These are phyloP conservation scores for Rhamphomyia laevipes DNA, from an alignment of 2,888 invertebrate genomes.

Conservation along the genomic window DNA sequence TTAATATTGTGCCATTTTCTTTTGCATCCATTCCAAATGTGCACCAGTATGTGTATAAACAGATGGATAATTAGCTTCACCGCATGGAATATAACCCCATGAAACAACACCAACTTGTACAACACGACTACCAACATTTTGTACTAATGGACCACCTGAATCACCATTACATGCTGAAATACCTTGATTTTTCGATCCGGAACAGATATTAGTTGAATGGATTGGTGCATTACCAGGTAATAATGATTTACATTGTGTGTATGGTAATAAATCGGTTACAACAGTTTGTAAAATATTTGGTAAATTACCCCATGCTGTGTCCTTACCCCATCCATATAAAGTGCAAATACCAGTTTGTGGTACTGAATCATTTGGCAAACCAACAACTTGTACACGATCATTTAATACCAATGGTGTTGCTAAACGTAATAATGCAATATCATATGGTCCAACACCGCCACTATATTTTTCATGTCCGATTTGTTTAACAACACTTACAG, in stretches of 20 bases:
- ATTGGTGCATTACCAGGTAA: slow-evolving; percentile 20
- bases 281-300: slow-evolving; percentile 25
- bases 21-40: slow-evolving; percentile 27
- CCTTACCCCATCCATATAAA: slow-evolving; percentile 27
- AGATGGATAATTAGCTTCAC: slow-evolving; percentile 30
- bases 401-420: slow-evolving; percentile 23
- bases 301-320: slow-evolving; percentile 19
- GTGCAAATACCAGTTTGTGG: slow-evolving; percentile 8
- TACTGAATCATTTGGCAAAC: slow-evolving; percentile 4
- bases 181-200: slow-evolving; percentile 33
- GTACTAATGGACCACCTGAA: slow-evolving; percentile 31
- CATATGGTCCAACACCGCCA: slow-evolving; percentile 39
- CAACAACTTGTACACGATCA: slow-evolving; percentile 11
- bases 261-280: slow-evolving; percentile 13
- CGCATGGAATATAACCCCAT: slow-evolving; percentile 40
- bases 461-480: slow-evolving; percentile 27
- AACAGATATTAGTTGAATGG: slow-evolving; percentile 22
- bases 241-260: slow-evolving; percentile 14
- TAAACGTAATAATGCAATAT: slow-evolving; percentile 41
- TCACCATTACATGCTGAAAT: slow-evolving; percentile 39
- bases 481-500: slow-evolving; percentile 20
- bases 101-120: slow-evolving; percentile 38
- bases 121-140: neutral
- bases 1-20: slow-evolving; percentile 6
- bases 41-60: slow-evolving; percentile 33